Evolutionary conservation across 2,797 vertebrate genomes (phyloP), one percentile per base, ranked within the genome.

Genomic region (Thalassophryne amazonica): DNA sequence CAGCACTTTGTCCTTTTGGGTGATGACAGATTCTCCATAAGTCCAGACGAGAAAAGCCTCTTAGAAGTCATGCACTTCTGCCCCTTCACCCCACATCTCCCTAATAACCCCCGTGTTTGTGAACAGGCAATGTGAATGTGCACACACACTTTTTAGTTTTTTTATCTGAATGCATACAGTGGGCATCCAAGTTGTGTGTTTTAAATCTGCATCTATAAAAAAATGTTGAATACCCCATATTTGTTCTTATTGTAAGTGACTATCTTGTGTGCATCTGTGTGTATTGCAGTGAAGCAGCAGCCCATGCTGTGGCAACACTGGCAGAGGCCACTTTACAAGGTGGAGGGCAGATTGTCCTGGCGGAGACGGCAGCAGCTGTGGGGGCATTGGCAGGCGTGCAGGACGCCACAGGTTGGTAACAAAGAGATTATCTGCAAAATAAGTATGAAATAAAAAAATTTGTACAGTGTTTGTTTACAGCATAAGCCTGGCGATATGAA

Each of bases 271-370:
- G 1, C 37, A 10, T 55, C 18, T 51, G 12, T 74, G 24, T 84
- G 39, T 55, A 57, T 89, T 71, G 0, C 88, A 99, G 97, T 14
- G 96, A 99, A 90, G 96, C 96, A 9, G 97, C 96, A 0, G 97
- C 96, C 45, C 97, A 99, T 6, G 97, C 97, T 1, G 97, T 99
- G 11, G 96, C 97, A 16, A 98, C 97, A 0, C 74, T 99, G 72
- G 96, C 97, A 0, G 97, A 99, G 80, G 96, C 97, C 73, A 98
- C 97, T 56, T 93, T 99, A 13, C 96, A 98, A 76, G 95, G 96
- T 0, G 97, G 97, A 54, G 97, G 97, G 28, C 97, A 99, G 69
- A 98, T 99, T 2, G 96, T 99, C 54, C 86, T 99, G 60, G 96
- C 97, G 1, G 97, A 99, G 83, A 97, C 96, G 0, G 96, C 96